These are phyloP conservation scores for Ophioninae sp. DNA, from an alignment of 2,888 invertebrate genomes.

Conservation along the genomic window DNA sequence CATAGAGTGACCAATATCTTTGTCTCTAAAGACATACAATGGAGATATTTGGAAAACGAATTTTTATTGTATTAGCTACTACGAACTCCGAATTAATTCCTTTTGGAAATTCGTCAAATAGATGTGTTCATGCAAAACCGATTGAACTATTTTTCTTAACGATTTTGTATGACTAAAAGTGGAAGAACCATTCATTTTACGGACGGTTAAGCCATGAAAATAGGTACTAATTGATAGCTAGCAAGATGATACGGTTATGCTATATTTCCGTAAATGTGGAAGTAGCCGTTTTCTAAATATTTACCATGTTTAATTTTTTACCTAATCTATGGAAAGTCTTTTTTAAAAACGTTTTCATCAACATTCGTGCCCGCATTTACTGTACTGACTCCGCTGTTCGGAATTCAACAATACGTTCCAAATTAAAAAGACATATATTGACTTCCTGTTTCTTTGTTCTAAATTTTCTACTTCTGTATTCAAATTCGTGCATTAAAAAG, in stretches of 20 bases:
- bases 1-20: too few relatives aligned
- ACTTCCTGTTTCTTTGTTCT: neutral
- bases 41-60: neutral
- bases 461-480: neutral
- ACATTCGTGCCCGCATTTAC: neutral
- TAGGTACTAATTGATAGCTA: neutral
- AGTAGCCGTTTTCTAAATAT: constrained; percentile 1
- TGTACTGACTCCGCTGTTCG: neutral
- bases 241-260: neutral
- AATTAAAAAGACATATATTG: neutral
- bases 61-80: neutral
- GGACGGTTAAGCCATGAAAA: neutral
- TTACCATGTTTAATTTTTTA: neutral
- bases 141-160: too few relatives aligned
- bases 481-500: neutral
- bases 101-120: too few relatives aligned
- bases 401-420: neutral
- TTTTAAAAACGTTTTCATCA: neutral
- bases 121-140: too few relatives aligned
- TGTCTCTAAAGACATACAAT: neutral
- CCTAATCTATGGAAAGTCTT: neutral
- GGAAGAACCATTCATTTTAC: neutral
- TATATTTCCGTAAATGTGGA: constrained; percentile 10
- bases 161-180: neutral
- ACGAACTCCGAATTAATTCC: too few relatives aligned